A percentile compares a stretch with the other conserved stretches of the same genome.
Evolutionary conservation across 2,113 vertebrate genomes (phyloP).

Genomic region (Tachysurus fulvidraco): DNA sequence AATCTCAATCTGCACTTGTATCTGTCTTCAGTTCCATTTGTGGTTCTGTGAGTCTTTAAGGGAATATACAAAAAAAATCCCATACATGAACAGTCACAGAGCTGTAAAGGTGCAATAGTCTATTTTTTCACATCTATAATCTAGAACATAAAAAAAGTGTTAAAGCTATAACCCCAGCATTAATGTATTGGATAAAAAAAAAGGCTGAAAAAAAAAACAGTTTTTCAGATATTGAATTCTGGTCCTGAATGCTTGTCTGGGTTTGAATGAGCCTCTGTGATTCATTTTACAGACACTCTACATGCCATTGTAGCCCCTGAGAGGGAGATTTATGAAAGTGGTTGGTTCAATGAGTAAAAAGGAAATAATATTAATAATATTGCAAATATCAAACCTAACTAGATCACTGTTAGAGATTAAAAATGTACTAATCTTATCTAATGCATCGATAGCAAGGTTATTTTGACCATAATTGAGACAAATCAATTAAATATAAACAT

Average conservation of each 20-base stretch:
- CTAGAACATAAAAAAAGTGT: background rate
- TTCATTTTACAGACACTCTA: background rate
- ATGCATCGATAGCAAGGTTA: background rate
- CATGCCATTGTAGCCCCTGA: background rate
- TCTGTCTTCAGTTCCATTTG: no score
- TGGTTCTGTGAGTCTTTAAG: background rate
- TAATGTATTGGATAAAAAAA: background rate
- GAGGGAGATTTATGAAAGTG: background rate
- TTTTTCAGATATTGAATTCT: background rate
- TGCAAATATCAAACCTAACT: background rate
- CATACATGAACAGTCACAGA: background rate
- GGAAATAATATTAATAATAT: background rate
- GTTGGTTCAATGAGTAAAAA: background rate
- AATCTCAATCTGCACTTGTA: no score
- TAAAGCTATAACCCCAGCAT: background rate
- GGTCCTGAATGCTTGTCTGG: background rate
- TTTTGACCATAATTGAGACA: slow-evolving; percentile 34
- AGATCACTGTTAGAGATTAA: background rate
- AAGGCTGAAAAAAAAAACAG: background rate
- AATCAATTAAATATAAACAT: slow-evolving; percentile 24
- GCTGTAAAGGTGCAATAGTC: background rate
- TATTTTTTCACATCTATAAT: background rate
- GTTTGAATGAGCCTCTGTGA: background rate
- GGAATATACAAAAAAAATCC: no score
- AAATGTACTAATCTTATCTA: background rate